phyloP scores from a whole-genome alignment of 1,140 invertebrate species.

The Cecropterus lyciades region DNA sequence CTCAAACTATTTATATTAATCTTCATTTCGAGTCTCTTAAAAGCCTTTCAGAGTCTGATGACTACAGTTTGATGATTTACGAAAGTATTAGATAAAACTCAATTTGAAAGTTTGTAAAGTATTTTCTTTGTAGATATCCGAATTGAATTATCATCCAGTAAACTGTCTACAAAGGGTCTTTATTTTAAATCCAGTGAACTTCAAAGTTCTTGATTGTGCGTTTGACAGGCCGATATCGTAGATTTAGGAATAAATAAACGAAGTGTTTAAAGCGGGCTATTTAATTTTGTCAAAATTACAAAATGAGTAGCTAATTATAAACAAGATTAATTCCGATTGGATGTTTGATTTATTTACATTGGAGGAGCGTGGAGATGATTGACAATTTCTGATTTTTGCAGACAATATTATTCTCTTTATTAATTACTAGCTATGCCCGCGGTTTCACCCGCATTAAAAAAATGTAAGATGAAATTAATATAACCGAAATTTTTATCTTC shows the following conservation, averaged over 20 bases:
- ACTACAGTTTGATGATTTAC: constrained; percentile 26
- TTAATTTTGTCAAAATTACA: no score
- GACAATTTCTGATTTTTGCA: no score
- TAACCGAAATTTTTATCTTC: no score
- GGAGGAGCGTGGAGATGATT: no score
- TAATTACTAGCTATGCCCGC: no score
- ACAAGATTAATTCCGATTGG: no score
- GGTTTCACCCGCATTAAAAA: no score
- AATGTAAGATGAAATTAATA: no score
- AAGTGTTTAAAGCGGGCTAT: no score
- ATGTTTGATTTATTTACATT: no score
- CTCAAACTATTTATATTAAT: constrained; percentile 2
- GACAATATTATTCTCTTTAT: no score
- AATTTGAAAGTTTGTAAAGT: constrained; percentile 25
- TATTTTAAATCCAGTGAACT: constrained; percentile 3
- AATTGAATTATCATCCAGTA: constrained; percentile 19
- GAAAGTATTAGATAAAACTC: constrained; percentile 31
- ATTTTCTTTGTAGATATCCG: constrained; percentile 20
- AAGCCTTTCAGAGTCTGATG: neutral
- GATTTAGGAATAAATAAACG: neutral
- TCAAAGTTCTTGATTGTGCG: neutral
- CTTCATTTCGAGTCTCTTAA: constrained; percentile 15
- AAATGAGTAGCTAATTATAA: no score
- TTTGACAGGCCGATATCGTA: constrained; percentile 19
- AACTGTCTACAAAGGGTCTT: constrained; percentile 6